Evolutionary conservation across 2,113 vertebrate genomes (phyloP).

Genomic region (Microcebus murinus): DNA sequence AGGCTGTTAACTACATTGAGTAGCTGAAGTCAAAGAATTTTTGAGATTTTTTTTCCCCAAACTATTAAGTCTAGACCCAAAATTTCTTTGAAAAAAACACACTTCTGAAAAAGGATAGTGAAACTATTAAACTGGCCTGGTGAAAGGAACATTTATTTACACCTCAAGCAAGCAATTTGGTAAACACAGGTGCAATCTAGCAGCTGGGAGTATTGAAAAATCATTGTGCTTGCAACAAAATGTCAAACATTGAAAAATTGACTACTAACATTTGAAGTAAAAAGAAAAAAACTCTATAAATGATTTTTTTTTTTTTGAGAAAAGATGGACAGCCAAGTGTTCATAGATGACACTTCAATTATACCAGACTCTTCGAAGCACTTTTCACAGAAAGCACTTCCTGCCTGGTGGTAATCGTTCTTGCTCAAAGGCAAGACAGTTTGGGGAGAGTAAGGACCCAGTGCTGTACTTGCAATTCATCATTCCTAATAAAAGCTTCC

Average conservation of each 20-base stretch:
- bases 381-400: not conserved
- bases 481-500: not conserved
- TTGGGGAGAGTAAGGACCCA: not conserved
- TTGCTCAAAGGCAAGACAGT: not conserved
- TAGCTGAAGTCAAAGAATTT: not conserved
- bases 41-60: not conserved
- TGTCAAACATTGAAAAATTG: slow-evolving; percentile 37
- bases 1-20: not conserved
- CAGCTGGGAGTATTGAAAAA: slow-evolving; percentile 34
- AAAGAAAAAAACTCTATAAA: slow-evolving; percentile 27
- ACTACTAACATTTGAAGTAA: slow-evolving; percentile 33
- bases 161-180: not conserved
- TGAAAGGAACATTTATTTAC: slow-evolving; percentile 4
- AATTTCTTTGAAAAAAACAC: not conserved
- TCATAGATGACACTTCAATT: slow-evolving; percentile 56
- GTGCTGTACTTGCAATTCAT: not conserved
- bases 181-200: not conserved
- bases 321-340: slow-evolving; percentile 30
- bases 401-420: not conserved
- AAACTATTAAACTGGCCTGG: not conserved
- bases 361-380: slow-evolving; percentile 15
- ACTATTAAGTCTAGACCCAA: not conserved
- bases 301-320: not conserved
- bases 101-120: not conserved
- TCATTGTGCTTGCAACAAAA: slow-evolving; percentile 16